Evolutionary conservation across 2,888 invertebrate species (phyloP).

Genomic region (Polyploca ridens): DNA sequence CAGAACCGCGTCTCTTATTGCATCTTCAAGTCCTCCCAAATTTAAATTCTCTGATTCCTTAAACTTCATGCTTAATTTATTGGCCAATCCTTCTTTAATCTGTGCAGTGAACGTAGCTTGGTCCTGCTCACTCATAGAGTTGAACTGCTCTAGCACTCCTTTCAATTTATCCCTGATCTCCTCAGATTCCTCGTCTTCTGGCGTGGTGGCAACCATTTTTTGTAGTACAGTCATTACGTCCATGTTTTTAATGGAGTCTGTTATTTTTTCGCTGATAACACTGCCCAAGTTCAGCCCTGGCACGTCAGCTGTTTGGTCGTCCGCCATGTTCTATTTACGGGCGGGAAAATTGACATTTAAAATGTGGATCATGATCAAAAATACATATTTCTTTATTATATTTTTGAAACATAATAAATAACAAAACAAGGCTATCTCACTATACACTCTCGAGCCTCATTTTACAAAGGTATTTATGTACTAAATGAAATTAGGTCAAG

Average conservation of each 20-base stretch:
- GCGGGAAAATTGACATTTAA: constrained; percentile 18
- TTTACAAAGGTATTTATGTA: background rate
- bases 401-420: background rate
- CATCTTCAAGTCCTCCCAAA: constrained; percentile 59
- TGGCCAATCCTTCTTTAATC: constrained; percentile 63
- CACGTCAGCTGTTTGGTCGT: constrained; percentile 30
- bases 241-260: constrained; percentile 64
- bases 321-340: constrained; percentile 49
- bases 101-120: constrained; percentile 60
- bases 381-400: background rate
- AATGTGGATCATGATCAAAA: constrained; percentile 9
- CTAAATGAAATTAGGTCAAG: background rate
- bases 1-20: constrained; percentile 57
- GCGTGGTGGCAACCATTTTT: constrained; percentile 58
- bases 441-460: background rate
- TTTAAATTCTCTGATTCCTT: constrained; percentile 52
- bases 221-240: constrained; percentile 63
- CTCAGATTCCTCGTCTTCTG: constrained; percentile 62
- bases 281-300: constrained; percentile 50
- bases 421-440: background rate
- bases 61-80: constrained; percentile 55
- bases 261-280: constrained; percentile 58
- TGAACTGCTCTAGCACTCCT: constrained; percentile 58
- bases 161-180: constrained; percentile 57
- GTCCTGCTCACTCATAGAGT: constrained; percentile 59